Percentiles rank a stretch among this genome's conserved stretches.
Evolutionary conservation across 2,113 vertebrate genomes (phyloP).

Genomic region (Phalacrocorax pelagicus): DNA sequence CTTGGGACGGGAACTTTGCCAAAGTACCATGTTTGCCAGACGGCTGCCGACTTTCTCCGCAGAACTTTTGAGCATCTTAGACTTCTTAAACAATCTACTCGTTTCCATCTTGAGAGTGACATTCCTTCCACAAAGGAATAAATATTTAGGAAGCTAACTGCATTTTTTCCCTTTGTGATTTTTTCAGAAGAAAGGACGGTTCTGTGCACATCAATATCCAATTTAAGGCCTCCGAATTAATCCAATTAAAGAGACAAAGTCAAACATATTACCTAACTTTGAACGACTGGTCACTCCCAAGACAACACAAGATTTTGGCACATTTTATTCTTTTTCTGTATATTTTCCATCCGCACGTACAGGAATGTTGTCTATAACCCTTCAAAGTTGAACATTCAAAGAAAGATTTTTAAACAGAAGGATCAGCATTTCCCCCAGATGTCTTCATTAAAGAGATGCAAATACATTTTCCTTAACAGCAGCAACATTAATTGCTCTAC

Average conservation of each 20-base stretch:
- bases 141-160: neutral
- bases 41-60: neutral
- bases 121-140: neutral
- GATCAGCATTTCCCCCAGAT: slow-evolving; percentile 46
- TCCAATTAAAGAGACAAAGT: neutral
- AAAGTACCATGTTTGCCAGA: neutral
- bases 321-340: neutral
- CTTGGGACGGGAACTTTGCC: neutral
- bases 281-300: neutral
- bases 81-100: neutral
- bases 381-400: slow-evolving; percentile 8
- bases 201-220: neutral
- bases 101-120: neutral
- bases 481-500: slow-evolving; percentile 58
- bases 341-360: neutral
- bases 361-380: neutral
- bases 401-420: slow-evolving; percentile 32
- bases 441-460: slow-evolving; percentile 42
- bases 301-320: neutral
- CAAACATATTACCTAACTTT: neutral
- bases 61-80: neutral
- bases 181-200: neutral
- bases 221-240: neutral
- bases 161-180: neutral
- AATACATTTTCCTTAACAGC: slow-evolving; percentile 54